These are phyloP conservation scores for Stichodactyla helianthus DNA, from an alignment of 64 coral and sea anemone species.

Conservation along the genomic window DNA sequence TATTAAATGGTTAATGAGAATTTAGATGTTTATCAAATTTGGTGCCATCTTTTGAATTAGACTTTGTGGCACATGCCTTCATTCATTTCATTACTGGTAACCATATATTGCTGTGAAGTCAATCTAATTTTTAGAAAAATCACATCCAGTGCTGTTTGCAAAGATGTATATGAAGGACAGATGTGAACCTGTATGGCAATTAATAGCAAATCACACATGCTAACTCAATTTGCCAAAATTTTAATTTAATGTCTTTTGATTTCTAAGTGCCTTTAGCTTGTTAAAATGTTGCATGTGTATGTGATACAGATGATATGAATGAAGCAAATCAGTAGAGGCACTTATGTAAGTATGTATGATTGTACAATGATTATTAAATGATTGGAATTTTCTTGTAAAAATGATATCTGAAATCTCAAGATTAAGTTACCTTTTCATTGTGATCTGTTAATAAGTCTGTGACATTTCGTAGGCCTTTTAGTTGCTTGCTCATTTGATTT, in stretches of 20 bases:
- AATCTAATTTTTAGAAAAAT: background rate
- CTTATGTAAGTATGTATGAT: too few relatives aligned
- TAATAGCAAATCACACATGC: background rate
- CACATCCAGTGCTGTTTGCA: background rate
- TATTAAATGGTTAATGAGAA: background rate
- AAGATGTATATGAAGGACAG: background rate
- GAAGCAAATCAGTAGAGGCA: background rate
- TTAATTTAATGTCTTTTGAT: background rate
- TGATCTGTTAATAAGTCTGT: conserved; percentile 44
- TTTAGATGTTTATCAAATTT: background rate
- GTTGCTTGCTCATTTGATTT: conserved; percentile 51
- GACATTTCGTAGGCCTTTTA: conserved; percentile 58
- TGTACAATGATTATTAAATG: too few relatives aligned
- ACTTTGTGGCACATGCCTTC: background rate
- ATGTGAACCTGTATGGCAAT: background rate
- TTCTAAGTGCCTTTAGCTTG: background rate
- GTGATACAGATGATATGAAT: background rate
- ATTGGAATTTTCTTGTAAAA: background rate
- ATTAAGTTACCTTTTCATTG: conserved; percentile 67
- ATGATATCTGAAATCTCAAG: background rate
- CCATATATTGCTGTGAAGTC: background rate
- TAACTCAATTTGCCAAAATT: background rate
- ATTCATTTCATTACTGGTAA: background rate
- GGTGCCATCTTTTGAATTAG: background rate
- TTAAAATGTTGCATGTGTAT: background rate